phyloP scores from a whole-genome alignment of 1,140 invertebrate species.

The Asbolus verrucosus region DNA sequence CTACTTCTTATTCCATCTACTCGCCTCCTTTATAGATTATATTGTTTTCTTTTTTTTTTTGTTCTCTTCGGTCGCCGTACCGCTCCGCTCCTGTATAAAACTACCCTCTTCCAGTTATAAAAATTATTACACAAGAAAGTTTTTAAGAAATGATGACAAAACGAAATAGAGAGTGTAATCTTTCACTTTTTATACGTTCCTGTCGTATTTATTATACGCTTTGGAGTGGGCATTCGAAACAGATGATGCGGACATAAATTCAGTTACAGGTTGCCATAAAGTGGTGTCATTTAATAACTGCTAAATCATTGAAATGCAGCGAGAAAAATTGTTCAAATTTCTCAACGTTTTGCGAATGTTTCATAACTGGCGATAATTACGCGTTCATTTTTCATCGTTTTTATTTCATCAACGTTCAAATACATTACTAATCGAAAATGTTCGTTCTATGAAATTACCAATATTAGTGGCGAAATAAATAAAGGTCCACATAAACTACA shows the following conservation, averaged over 20 bases:
- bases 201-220: constrained; percentile 31
- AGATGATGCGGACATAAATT: constrained; percentile 36
- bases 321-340: constrained; percentile 10
- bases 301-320: constrained; percentile 13
- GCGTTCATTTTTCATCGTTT: not conserved
- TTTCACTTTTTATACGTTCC: constrained; percentile 33
- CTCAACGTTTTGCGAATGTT: not conserved
- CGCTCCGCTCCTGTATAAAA: not conserved
- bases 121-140: constrained; percentile 29
- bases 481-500: too few species aligned
- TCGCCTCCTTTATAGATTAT: constrained; percentile 3
- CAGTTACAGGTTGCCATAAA: constrained; percentile 31
- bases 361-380: not conserved
- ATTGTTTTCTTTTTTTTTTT: constrained; percentile 14
- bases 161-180: constrained; percentile 27
- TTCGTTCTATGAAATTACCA: too few species aligned
- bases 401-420: not conserved
- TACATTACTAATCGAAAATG: too few species aligned
- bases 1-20: constrained; percentile 27
- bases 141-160: constrained; percentile 35
- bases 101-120: constrained; percentile 12
- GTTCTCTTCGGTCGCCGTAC: too few species aligned
- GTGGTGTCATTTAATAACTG: constrained; percentile 24
- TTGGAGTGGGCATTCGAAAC: constrained; percentile 38
- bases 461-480: too few species aligned